Base-by-base conservation (phyloP, 2,113 vertebrate genomes). In the Urocolius indicus region DNA sequence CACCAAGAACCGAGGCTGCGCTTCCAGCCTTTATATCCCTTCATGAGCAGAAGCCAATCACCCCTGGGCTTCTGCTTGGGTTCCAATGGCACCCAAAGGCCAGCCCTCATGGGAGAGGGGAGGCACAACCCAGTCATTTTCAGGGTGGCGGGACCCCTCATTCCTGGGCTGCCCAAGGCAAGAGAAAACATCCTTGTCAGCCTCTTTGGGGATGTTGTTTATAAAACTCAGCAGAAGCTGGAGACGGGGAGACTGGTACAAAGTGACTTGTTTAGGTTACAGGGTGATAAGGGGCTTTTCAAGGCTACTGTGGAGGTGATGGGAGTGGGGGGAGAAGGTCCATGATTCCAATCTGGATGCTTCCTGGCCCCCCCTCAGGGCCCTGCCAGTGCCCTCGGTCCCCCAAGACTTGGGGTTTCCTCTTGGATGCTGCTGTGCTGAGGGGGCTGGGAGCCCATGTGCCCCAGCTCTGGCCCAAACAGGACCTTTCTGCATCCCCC, bases 211-310 rank as follows among this genome's bases (percentile, higher is more conserved):
- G 32, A 38, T 74, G 43, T 38, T 95, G 95, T 96, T 96, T 94
- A 91, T 41, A 75, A 93, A 93, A 91, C 75, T 93, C 90, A 74
- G 93, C 75, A 68, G 66, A 86, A 82, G 90, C 52, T 3, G 80
- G 95, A 96, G 95, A 78, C 95, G 8, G 32, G 80, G 71, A 94
- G 95, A 85, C 95, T 49, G 93, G 90, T 85, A 88, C 95, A 78
- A 46, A 82, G 75, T 41, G 76, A 26, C 84, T 78, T 94, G 95
- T 94, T 94, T 94, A 93, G 90, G 87, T 94, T 94, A 74, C 1
- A 51, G 34, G 51, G 80, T 30, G 95, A 96, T 96, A 96, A 96
- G 90, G 76, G 90, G 51, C 20, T 83, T 73, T 72, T 85, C 93
- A 96, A 96, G 93, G 95, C 84, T 78, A 62, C 57, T 14, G 36